These are phyloP conservation scores for Dryobota labecula DNA, from an alignment of 2,888 invertebrate species.

Conservation along the genomic window DNA sequence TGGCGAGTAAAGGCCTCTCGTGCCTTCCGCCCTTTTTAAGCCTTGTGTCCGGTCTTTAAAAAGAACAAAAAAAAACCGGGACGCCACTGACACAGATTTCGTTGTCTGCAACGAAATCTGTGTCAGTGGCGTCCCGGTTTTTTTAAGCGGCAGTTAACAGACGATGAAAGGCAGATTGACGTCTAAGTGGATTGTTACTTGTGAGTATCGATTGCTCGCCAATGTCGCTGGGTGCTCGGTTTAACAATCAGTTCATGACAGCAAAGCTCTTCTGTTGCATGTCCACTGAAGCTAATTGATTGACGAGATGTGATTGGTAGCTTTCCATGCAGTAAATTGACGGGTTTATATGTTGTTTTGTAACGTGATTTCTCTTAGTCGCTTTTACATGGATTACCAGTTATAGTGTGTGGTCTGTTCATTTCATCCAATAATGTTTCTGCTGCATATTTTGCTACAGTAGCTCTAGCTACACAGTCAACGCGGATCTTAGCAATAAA, in stretches of 20 bases:
- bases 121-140: constrained; percentile 47
- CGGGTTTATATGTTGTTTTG: constrained; percentile 23
- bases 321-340: constrained; percentile 26
- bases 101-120: constrained; percentile 42
- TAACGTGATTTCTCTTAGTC: constrained; percentile 25
- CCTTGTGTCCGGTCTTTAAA: constrained; percentile 54
- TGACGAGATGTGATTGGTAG: constrained; percentile 20
- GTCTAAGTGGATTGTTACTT: constrained; percentile 54
- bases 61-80: constrained; percentile 43
- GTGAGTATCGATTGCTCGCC: constrained; percentile 57
- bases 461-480: background rate
- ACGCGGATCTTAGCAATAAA: background rate
- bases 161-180: constrained; percentile 44
- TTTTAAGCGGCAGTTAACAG: constrained; percentile 20
- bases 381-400: background rate
- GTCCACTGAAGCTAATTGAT: constrained; percentile 22
- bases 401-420: background rate
- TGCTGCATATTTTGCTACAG: background rate
- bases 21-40: constrained; percentile 49
- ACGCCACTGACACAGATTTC: constrained; percentile 51
- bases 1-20: constrained; percentile 44
- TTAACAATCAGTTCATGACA: constrained; percentile 43
- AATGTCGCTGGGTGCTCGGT: constrained; percentile 36
- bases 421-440: background rate
- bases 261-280: constrained; percentile 22